phyloP scores from a whole-genome alignment of 2,113 vertebrate species.

The Rhynchopsitta pachyrhyncha region DNA sequence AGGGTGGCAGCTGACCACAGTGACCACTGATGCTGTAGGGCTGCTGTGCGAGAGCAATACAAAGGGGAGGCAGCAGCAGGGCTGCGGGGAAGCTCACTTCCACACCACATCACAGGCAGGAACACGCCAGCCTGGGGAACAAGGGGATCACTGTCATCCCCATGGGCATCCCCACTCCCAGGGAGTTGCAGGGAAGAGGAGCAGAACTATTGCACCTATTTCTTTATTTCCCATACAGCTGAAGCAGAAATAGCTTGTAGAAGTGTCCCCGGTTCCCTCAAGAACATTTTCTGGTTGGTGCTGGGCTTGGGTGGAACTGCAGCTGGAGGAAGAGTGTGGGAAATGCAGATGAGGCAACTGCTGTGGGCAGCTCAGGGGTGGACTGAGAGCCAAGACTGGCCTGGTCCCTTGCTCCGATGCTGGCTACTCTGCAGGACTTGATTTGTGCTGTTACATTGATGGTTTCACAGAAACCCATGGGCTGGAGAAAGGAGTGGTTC shows the following conservation, averaged over 20 bases:
- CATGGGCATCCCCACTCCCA: accelerated
- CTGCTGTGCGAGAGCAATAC: neutral
- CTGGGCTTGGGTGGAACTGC: neutral
- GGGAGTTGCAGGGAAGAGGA: neutral
- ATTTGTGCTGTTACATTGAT: neutral
- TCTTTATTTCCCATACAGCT: neutral
- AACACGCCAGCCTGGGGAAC: neutral
- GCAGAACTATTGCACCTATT: neutral
- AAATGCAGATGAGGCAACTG: neutral
- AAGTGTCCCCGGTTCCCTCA: neutral
- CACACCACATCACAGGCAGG: neutral
- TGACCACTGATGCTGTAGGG: neutral
- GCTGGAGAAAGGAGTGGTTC: neutral
- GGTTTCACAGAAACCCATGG: neutral
- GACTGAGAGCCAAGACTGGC: accelerated
- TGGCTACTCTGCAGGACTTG: neutral
- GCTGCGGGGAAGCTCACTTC: neutral
- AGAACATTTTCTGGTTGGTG: neutral
- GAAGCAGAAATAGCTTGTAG: neutral
- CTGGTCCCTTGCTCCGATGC: neutral
- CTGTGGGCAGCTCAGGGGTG: neutral
- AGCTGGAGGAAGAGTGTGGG: neutral
- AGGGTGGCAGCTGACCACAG: accelerated
- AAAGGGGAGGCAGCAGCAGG: neutral
- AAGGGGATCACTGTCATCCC: neutral